These are phyloP conservation scores for Steromphala cineraria DNA, from an alignment of 2,888 invertebrate species.

Conservation along the genomic window DNA sequence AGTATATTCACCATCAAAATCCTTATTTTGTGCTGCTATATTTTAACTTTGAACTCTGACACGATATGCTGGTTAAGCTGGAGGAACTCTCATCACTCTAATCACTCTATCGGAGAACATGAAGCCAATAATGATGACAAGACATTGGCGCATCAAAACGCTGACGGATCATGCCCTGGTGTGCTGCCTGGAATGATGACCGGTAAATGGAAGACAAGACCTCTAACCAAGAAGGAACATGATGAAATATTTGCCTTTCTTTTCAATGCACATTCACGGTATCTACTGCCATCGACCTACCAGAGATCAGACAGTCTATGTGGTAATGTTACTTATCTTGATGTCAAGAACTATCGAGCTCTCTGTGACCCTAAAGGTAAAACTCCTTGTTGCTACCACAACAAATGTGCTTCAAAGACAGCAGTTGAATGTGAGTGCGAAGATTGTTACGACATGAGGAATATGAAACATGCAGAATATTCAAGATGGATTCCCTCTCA, in stretches of 20 bases:
- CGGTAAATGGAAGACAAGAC: conserved; percentile 3
- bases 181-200: neutral
- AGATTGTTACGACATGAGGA: conserved; percentile 31
- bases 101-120: too few relatives aligned
- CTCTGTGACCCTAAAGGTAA: conserved; percentile 35
- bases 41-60: too few relatives aligned
- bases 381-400: conserved; percentile 38
- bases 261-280: neutral
- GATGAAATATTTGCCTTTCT: neutral
- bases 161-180: neutral
- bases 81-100: too few relatives aligned
- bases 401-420: conserved; percentile 29
- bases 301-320: neutral
- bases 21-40: too few relatives aligned
- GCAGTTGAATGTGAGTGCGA: conserved; percentile 31
- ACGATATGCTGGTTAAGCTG: too few relatives aligned
- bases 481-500: conserved; percentile 30
- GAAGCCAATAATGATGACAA: too few relatives aligned
- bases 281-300: neutral
- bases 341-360: neutral
- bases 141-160: too few relatives aligned
- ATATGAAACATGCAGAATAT: conserved; percentile 30
- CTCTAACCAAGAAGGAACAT: neutral
- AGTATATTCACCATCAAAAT: too few relatives aligned
- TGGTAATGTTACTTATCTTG: neutral